Base-by-base conservation (phyloP, 1,140 invertebrate genomes). In the Drosophila santomea region DNA sequence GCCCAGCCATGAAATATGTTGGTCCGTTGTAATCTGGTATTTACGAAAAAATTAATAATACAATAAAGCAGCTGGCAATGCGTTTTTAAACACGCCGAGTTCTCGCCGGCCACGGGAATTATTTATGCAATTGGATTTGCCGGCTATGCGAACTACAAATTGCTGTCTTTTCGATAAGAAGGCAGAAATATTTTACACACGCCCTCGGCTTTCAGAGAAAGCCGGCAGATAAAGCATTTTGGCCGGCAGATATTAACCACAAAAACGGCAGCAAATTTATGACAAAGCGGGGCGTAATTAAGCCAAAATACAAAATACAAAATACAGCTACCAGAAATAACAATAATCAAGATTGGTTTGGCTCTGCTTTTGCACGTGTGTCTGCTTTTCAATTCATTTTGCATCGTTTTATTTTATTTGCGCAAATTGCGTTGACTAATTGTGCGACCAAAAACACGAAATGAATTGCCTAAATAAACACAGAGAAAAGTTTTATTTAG, bases 21-120 rank as follows among this genome's bases (percentile, higher is more conserved):
- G 73, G 66, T 52, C 77, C 74, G 76, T 89, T 80, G 84, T 89
- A 89, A 89, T 89, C 84, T 89, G 58, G 84, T 89, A 90, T 89
- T 89, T 84, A 78, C 77, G 74, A 74, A 72, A 80, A 78, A 84
- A 88, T 64, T 74, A 74, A 88, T 88, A 83, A 88, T 77, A 78
- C 81, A 79, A 86, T 44, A 78, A 80, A 74, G 51, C 52, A 47
- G 52, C 68, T 74, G 48, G 36, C 58, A 77, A 74, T 61, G 44
- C 69, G 59, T 77, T 79, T 75, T 55, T 77, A 79, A 79, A 39
- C 62, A 15, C 64, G 32, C 36, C 10, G 25, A 68, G 36, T 52
- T 43, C 72, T 71, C 54, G 41, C 8, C 57, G 25, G 32, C 63
- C 25, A 51, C 17, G 4, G 69, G 55, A 88, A 88, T 88, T 83